phyloP scores from a whole-genome alignment of 2,888 invertebrate species.

The Diaphora mendica region DNA sequence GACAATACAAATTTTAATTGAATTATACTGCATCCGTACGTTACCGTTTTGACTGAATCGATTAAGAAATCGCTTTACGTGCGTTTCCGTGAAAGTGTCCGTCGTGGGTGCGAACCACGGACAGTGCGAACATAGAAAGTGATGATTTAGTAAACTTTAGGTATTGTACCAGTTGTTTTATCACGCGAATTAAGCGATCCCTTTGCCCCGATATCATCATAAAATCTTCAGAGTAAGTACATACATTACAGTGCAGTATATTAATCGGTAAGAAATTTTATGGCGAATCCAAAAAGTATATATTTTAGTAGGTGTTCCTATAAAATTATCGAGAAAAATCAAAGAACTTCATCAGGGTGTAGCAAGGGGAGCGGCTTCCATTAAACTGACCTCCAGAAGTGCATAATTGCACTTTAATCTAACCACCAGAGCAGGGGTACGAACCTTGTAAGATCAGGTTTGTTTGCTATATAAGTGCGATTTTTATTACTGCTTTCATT shows the following conservation, averaged over 20 bases:
- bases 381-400: no score
- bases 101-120: conserved; percentile 60
- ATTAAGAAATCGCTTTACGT: conserved; percentile 77
- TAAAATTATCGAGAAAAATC: no score
- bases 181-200: conserved; percentile 26
- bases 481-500: not conserved
- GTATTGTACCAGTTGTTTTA: conserved; percentile 32
- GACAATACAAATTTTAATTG: conserved; percentile 48
- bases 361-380: no score
- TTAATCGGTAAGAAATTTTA: no score
- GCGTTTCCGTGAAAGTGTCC: conserved; percentile 80
- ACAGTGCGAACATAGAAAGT: conserved; percentile 65
- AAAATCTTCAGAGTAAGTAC: no score
- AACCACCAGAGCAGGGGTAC: no score
- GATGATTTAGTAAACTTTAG: conserved; percentile 57
- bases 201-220: not conserved
- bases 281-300: no score
- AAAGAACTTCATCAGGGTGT: no score
- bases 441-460: no score
- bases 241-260: no score
- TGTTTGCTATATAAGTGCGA: not conserved
- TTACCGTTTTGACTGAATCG: conserved; percentile 78
- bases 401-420: no score
- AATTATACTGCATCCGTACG: conserved; percentile 77
- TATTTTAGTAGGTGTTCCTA: no score